Percentiles rank a stretch among this genome's conserved stretches.
Conservation (phyloP, 2,797 vertebrate species). For the Apogon hyalosoma region DNA sequence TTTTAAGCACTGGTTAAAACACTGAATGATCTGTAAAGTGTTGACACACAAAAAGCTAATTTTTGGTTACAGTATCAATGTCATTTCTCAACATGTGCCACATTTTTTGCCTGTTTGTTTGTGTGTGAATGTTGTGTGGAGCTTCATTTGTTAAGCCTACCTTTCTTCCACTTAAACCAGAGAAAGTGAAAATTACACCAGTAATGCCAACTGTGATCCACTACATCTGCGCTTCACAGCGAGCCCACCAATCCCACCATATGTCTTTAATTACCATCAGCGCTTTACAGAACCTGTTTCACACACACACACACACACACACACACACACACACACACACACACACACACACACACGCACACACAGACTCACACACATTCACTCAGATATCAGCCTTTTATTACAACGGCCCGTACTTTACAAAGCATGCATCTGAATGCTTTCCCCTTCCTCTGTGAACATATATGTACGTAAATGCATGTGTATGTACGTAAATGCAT, state of each 20-base stretch:
- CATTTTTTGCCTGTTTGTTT: slow-evolving; percentile 1
- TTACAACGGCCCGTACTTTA: slow-evolving; percentile 84
- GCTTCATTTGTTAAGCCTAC: slow-evolving; percentile 43
- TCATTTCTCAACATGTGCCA: slow-evolving; percentile 12
- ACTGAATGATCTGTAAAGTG: slow-evolving; percentile 9
- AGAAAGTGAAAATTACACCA: slow-evolving; percentile 79
- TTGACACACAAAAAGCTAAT: slow-evolving; percentile 15
- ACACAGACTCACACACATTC: slow-evolving; percentile 80
- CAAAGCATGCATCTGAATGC: slow-evolving; percentile 69
- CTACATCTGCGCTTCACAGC: slow-evolving; percentile 89
- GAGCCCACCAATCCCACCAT: slow-evolving; percentile 87
- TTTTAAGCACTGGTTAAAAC: slow-evolving; percentile 20
- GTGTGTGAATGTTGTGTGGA: slow-evolving; percentile 27
- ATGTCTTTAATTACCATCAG: slow-evolving; percentile 96
- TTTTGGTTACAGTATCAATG: slow-evolving; percentile 19
- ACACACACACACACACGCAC: slow-evolving; percentile 76
- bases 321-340: slow-evolving; percentile 80
- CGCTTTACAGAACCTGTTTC: slow-evolving; percentile 92
- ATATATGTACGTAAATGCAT: not conserved
- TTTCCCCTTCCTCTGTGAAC: too few species aligned
- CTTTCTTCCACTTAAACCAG: slow-evolving; percentile 69
- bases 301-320: slow-evolving; percentile 76
- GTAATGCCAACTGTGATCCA: slow-evolving; percentile 90
- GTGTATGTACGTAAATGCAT: too few species aligned
- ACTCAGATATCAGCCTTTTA: slow-evolving; percentile 85